phyloP scores from a whole-genome alignment of 2,888 invertebrate species.

The Acholoe squamosa region DNA sequence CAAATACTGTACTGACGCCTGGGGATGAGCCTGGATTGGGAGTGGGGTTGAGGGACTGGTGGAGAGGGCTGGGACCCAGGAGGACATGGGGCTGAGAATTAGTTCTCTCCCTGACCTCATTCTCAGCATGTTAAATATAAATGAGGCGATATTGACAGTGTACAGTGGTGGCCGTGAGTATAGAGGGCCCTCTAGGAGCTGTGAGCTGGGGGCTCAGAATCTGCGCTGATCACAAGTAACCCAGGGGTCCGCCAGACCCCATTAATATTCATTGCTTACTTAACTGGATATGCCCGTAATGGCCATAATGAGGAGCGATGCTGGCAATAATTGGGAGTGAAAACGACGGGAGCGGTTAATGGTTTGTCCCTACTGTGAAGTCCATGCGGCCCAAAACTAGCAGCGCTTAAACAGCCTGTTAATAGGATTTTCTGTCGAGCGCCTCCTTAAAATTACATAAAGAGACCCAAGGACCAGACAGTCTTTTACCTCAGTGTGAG shows the following conservation, averaged over 20 bases:
- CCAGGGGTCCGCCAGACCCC: slow-evolving; percentile 12
- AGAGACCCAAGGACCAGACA: background rate
- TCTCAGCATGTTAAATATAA: slow-evolving; percentile 26
- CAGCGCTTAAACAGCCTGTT: slow-evolving; percentile 30
- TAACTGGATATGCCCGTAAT: slow-evolving; percentile 32
- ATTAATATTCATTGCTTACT: slow-evolving; percentile 63
- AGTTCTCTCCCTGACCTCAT: slow-evolving; percentile 11
- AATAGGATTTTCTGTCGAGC: slow-evolving; percentile 37
- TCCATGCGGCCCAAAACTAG: slow-evolving; percentile 25
- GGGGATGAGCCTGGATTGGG: background rate
- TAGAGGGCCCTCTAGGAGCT: background rate
- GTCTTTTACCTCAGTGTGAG: slow-evolving; percentile 1
- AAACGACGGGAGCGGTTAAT: background rate
- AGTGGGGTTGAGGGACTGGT: no score
- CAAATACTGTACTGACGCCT: background rate
- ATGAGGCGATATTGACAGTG: slow-evolving; percentile 30
- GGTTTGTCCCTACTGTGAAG: background rate
- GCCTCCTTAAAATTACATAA: slow-evolving; percentile 40
- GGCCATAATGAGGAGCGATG: slow-evolving; percentile 48
- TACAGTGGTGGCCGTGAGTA: background rate
- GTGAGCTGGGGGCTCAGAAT: slow-evolving; percentile 28
- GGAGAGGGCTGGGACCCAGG: background rate
- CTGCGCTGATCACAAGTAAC: slow-evolving; percentile 36
- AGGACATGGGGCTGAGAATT: background rate
- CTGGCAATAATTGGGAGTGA: slow-evolving; percentile 32